Conservation (phyloP, 2,888 invertebrate species). For the Hyppa rectilinea region DNA sequence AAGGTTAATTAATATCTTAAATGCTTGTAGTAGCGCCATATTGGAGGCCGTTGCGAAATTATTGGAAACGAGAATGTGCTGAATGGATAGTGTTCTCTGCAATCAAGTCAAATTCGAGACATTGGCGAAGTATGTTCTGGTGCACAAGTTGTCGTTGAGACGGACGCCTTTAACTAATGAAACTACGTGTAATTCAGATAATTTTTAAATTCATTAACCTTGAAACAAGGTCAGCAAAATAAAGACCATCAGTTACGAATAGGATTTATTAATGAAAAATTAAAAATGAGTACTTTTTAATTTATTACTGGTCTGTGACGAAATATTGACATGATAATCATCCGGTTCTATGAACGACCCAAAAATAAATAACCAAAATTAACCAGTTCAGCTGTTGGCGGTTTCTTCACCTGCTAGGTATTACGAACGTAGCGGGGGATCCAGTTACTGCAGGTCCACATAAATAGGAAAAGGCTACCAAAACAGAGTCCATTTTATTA, state of each 20-base stretch:
- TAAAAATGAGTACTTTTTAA: too few relatives aligned
- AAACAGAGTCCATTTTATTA: neutral
- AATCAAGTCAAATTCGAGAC: constrained; percentile 18
- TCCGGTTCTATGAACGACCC: neutral
- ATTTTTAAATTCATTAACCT: neutral
- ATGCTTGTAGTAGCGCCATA: constrained; percentile 38
- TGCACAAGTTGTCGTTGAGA: neutral
- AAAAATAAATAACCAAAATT: neutral
- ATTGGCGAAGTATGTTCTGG: constrained; percentile 25
- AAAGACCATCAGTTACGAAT: neutral
- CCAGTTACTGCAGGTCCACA: neutral
- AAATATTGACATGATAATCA: neutral
- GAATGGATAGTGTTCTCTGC: constrained; percentile 8
- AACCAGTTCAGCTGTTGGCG: too few relatives aligned
- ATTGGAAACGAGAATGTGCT: constrained; percentile 32
- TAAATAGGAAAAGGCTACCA: neutral
- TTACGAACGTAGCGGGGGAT: neutral
- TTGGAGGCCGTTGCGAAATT: constrained; percentile 46
- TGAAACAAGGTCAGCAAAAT: neutral
- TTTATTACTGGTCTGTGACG: neutral
- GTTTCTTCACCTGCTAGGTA: neutral
- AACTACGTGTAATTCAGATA: neutral
- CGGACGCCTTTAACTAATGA: neutral
- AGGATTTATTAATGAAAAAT: neutral
- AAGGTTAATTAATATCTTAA: constrained; percentile 58